Base-by-base conservation (phyloP, 1,140 invertebrate species). In the Heliconius nattereri region DNA sequence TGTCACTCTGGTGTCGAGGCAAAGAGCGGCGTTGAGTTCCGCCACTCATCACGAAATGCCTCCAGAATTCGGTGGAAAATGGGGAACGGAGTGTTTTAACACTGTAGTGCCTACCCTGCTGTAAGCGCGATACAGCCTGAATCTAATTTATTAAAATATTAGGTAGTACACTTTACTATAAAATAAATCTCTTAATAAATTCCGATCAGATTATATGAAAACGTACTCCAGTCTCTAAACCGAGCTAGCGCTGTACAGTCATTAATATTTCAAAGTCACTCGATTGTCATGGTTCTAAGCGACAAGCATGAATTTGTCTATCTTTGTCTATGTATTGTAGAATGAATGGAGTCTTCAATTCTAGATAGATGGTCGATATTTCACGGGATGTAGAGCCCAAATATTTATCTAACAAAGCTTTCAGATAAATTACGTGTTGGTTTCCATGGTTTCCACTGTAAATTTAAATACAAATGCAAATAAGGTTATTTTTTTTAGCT, bases 211-310 rank as follows among this genome's bases (percentile, higher is more conserved):
- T 37, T 19, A 29, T 40, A 52, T 78, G 71, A 45, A 74, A 70
- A 78, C 78, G 45, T 49, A 32, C 35, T 74, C 16, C 26, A 73
- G 40, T 13, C 2, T 78, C 16, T 54, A 73, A 73, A n/a, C 8
- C 60, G 23, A 66, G 23, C 60, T 29, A 66, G 26, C 23, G 26
- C 54, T 78, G 52, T 73, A 78, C 77, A 66, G 52, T 78, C 54
- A 73, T 75, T 79, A 79, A 79, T 79, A 79, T 79, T 79, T 79
- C 78, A 79, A 75, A 75, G 78, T 79, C 78, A 79, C 60, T 75
- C 57, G 60, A 70, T 75, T 79, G 78, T 79, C 78, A 71, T 73
- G n/a, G 45, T 75, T 71, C 60, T 75, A 75, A 79, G 72, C 78
- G 73, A 79, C 78, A 71, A 45, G 40, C 73, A 75, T 75, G 73